A percentile compares a stretch with the other conserved stretches of the same genome.
Evolutionary conservation across 2,113 vertebrate species (phyloP).

Genomic region (Natator depressus): DNA sequence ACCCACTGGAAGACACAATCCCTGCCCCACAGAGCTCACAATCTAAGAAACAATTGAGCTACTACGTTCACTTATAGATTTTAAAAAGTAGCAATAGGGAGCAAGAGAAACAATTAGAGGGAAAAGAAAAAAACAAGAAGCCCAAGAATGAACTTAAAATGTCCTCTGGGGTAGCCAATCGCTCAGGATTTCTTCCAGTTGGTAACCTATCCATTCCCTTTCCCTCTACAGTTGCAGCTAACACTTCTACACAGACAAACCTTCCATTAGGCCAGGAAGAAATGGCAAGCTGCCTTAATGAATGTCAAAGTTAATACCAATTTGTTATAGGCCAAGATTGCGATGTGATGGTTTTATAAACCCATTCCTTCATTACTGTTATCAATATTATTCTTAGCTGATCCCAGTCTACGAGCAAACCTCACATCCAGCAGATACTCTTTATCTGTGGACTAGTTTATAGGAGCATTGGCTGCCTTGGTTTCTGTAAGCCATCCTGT

Average conservation of each 20-base stretch:
- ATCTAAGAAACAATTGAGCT: neutral
- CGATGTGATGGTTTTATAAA: constrained; percentile 65
- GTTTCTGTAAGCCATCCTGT: constrained; percentile 44
- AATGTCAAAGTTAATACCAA: constrained; percentile 64
- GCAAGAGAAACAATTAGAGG: neutral
- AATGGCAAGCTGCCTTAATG: constrained; percentile 70
- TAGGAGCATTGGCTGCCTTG: constrained; percentile 42
- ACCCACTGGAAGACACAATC: neutral
- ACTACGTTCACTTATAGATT: neutral
- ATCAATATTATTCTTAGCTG: constrained; percentile 43
- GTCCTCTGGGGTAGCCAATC: constrained; percentile 28
- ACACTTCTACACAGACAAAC: constrained; percentile 51
- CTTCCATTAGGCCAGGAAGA: constrained; percentile 60
- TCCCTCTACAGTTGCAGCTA: constrained; percentile 29
- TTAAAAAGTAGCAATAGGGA: neutral
- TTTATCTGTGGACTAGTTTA: constrained; percentile 8
- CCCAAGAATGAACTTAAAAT: constrained; percentile 47
- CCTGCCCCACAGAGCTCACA: neutral
- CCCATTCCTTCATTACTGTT: constrained; percentile 51
- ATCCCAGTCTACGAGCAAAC: constrained; percentile 37
- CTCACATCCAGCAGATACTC: neutral
- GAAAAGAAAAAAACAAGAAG: neutral
- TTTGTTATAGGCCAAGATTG: constrained; percentile 52
- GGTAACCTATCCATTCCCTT: neutral
- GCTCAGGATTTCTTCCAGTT: constrained; percentile 29